phyloP scores from a whole-genome alignment of 2,797 vertebrate genomes.

The Bucorvus abyssinicus region DNA sequence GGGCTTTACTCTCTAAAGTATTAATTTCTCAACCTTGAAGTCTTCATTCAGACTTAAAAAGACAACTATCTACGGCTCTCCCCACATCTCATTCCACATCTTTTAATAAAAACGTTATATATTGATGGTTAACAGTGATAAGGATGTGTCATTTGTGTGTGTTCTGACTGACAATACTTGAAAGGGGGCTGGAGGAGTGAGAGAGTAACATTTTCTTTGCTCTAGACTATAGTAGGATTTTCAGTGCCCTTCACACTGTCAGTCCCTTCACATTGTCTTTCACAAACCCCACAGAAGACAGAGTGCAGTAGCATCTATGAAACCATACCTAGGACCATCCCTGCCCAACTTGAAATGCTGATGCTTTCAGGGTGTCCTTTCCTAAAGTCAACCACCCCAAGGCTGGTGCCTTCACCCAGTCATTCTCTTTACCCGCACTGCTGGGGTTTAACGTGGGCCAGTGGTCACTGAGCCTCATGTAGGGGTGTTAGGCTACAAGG shows the following conservation, averaged over 20 bases:
- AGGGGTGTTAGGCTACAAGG: not conserved
- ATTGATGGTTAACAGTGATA: not conserved
- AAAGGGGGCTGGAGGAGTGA: not conserved
- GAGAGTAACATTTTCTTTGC: not conserved
- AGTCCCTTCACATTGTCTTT: not conserved
- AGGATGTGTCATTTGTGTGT: not conserved
- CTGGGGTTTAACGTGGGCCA: not conserved
- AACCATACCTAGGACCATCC: fast-evolving
- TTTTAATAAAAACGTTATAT: not conserved
- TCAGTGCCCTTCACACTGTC: not conserved
- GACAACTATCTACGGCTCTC: not conserved
- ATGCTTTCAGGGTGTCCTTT: not conserved
- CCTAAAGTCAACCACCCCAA: not conserved
- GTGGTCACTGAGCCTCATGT: not conserved
- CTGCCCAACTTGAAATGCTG: not conserved
- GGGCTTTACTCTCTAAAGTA: not conserved
- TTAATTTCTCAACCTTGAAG: not conserved
- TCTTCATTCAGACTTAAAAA: not conserved
- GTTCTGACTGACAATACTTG: not conserved
- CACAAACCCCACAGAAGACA: not conserved
- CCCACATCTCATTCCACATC: not conserved
- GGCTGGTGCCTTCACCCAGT: not conserved
- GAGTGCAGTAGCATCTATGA: not conserved
- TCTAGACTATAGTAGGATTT: not conserved
- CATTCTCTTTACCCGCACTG: not conserved